Evolutionary conservation across 2,113 vertebrate species (phyloP).

Genomic region (Plotosus lineatus): DNA sequence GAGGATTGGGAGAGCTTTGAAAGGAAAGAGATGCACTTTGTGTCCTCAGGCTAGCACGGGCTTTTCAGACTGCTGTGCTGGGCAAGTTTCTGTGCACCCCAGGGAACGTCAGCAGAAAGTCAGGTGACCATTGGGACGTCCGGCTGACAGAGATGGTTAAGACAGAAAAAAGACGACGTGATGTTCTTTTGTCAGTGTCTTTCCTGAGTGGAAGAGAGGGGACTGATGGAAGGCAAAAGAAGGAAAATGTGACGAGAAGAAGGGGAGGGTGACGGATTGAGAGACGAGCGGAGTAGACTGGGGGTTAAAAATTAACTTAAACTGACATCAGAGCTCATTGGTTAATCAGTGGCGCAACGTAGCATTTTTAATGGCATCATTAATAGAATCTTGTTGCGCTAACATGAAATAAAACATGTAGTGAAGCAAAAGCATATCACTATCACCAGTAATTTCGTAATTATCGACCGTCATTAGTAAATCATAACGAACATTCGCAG

Average conservation of each 20-base stretch:
- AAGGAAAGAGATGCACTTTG: constrained; percentile 43
- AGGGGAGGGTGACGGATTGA: not conserved
- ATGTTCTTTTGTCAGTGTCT: constrained; percentile 53
- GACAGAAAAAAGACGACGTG: constrained; percentile 48
- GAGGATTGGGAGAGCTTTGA: constrained; percentile 21
- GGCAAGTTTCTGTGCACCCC: constrained; percentile 55
- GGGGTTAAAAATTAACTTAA: constrained; percentile 41
- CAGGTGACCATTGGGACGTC: constrained; percentile 63
- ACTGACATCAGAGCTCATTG: constrained; percentile 29
- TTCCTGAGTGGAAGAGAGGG: constrained; percentile 47
- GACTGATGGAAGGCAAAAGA: constrained; percentile 9
- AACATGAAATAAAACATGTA: constrained; percentile 61
- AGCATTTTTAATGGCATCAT: constrained; percentile 37
- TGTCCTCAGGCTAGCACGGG: constrained; percentile 56
- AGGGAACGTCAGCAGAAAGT: constrained; percentile 65
- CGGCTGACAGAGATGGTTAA: constrained; percentile 66
- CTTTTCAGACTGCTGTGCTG: constrained; percentile 60
- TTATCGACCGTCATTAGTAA: constrained; percentile 66
- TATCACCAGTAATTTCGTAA: constrained; percentile 68
- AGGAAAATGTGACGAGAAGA: not conserved
- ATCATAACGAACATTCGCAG: constrained; percentile 61
- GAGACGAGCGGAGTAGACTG: not conserved
- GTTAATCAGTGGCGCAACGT: constrained; percentile 36
- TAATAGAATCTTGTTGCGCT: constrained; percentile 50
- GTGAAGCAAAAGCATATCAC: constrained; percentile 59